Conservation (phyloP, 2,113 vertebrate genomes). For the Phyllopteryx taeniolatus region DNA sequence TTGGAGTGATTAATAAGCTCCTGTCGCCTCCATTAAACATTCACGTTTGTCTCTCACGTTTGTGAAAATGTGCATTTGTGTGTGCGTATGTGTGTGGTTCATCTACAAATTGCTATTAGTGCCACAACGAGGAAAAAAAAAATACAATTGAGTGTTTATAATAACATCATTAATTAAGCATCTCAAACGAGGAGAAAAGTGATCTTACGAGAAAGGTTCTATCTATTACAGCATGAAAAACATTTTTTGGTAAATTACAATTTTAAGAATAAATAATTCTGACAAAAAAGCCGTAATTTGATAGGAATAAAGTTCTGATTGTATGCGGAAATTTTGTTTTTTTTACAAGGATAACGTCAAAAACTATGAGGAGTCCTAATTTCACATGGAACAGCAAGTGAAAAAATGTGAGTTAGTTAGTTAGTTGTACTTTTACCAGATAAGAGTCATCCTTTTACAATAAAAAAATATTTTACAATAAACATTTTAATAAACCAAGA, state of each 20-base stretch:
- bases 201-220: no score
- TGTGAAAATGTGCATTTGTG: neutral
- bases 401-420: no score
- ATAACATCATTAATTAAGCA: no score
- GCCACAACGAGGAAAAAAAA: no score
- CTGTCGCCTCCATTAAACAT: constrained; percentile 25
- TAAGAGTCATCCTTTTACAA: neutral
- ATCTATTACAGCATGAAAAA: no score
- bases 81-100: neutral
- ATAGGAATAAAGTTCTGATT: neutral
- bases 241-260: neutral
- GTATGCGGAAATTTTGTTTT: neutral
- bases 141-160: no score
- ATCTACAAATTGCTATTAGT: no score
- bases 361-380: neutral
- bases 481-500: no score
- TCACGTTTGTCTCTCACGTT: constrained; percentile 1
- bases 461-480: no score
- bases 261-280: neutral
- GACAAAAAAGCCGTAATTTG: neutral
- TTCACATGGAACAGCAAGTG: no score
- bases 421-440: no score
- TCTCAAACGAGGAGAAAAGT: no score
- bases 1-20: constrained; percentile 48
- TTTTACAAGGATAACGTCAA: neutral